Percentiles rank a stretch among this genome's conserved stretches.
phyloP scores from a whole-genome alignment of 2,113 vertebrate genomes.

The Meriones unguiculatus region DNA sequence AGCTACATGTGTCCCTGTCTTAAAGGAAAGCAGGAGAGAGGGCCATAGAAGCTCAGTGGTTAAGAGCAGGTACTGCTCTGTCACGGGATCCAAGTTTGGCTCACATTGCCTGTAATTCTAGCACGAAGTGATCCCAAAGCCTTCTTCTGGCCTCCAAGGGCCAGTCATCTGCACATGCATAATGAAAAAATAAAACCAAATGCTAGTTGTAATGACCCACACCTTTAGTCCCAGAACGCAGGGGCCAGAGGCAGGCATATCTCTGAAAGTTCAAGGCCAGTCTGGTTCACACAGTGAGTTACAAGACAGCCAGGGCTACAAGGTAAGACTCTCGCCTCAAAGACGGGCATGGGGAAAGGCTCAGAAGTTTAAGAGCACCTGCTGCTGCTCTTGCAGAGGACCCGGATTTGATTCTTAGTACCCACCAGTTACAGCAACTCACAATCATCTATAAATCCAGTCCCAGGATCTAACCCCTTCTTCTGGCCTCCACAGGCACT shows the following conservation, averaged over 20 bases:
- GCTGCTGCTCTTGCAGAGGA: neutral
- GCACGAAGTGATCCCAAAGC: neutral
- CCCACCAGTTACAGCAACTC: neutral
- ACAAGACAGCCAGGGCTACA: neutral
- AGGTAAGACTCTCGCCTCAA: neutral
- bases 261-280: neutral
- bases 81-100: neutral
- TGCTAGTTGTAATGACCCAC: neutral
- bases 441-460: neutral
- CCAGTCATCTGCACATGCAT: neutral
- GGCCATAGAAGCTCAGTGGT: neutral
- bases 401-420: neutral
- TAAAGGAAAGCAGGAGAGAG: neutral
- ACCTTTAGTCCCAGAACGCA: neutral
- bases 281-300: neutral
- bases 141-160: too few species aligned
- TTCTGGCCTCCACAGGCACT: neutral
- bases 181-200: neutral
- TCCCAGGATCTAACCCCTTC: neutral
- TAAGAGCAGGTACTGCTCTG: neutral
- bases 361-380: neutral
- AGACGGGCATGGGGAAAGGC: neutral
- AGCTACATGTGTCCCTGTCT: neutral
- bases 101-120: neutral
- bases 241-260: neutral